Evolutionary conservation across 2,888 invertebrate genomes (phyloP).

Genomic region (Pecten maximus): DNA sequence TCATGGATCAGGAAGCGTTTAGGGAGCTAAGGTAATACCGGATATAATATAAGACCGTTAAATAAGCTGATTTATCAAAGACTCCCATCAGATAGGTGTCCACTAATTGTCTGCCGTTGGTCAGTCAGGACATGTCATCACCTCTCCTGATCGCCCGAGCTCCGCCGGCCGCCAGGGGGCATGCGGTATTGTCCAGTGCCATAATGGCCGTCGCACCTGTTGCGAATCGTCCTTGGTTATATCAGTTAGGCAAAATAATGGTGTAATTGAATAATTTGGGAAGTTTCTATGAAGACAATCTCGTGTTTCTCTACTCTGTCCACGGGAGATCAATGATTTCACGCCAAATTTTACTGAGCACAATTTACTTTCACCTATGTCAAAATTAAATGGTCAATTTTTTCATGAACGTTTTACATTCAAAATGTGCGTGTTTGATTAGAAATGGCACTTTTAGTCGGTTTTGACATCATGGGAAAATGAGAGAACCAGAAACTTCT

Average conservation of each 20-base stretch:
- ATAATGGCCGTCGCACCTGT: not conserved
- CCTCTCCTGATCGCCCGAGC: not conserved
- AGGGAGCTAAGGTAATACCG: too few relatives aligned
- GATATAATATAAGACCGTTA: not conserved
- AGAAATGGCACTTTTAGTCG: not conserved
- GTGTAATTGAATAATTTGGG: slow-evolving; percentile 3
- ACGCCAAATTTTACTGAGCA: not conserved
- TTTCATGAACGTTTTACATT: not conserved
- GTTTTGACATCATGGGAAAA: slow-evolving; percentile 12
- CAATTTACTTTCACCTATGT: slow-evolving; percentile 9
- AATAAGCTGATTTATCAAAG: not conserved
- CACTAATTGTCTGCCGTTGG: not conserved
- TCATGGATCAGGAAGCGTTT: too few relatives aligned
- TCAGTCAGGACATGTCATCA: not conserved
- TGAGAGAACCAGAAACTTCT: not conserved
- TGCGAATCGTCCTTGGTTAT: not conserved
- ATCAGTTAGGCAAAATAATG: not conserved
- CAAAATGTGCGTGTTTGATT: not conserved
- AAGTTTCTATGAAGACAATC: slow-evolving; percentile 21
- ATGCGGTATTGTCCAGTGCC: not conserved
- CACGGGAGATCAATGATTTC: not conserved
- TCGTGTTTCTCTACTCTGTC: not conserved
- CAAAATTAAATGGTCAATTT: slow-evolving; percentile 22
- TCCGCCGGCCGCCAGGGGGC: not conserved
- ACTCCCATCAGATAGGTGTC: not conserved